Evolutionary conservation across 2,797 vertebrate species (phyloP).

Genomic region (Aldrovandia affinis): DNA sequence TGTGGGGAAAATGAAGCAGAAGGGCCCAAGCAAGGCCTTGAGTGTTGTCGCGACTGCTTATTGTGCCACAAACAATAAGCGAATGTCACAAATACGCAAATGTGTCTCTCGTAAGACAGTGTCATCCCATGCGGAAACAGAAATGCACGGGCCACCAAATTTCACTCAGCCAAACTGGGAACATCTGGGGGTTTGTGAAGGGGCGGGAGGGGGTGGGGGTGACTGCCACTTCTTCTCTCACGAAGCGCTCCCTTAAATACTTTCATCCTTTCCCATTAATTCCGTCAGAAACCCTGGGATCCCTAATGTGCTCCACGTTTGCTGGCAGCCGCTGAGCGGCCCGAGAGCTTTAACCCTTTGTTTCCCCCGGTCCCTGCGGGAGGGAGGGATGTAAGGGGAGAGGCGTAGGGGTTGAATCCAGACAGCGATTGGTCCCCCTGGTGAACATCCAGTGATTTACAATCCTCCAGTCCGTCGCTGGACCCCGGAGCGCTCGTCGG

Average conservation of each 20-base stretch:
- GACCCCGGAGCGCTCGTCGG: background rate
- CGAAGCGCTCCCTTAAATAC: conserved; percentile 15
- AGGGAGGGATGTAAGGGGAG: conserved; percentile 2
- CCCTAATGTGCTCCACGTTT: conserved; percentile 33
- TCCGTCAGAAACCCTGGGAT: conserved; percentile 13
- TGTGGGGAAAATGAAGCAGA: background rate
- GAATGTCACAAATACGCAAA: background rate
- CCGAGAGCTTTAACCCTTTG: background rate
- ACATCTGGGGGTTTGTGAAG: background rate
- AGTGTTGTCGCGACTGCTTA: background rate
- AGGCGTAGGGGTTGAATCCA: background rate
- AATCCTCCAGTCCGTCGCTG: background rate
- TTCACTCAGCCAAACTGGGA: conserved; percentile 4
- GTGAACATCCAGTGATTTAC: background rate
- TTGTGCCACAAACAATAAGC: background rate
- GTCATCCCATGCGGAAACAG: background rate
- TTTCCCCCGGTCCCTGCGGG: background rate
- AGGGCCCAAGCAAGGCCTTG: background rate
- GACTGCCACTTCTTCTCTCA: conserved; percentile 3
- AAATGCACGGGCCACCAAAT: background rate
- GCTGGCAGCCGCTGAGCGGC: background rate
- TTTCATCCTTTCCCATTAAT: conserved; percentile 21
- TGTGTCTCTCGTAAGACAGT: background rate
- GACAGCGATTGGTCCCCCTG: background rate
- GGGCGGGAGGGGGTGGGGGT: too few relatives aligned